Conservation (phyloP, 2,113 vertebrate species). For the Sinocyclocheilus rhinocerous region DNA sequence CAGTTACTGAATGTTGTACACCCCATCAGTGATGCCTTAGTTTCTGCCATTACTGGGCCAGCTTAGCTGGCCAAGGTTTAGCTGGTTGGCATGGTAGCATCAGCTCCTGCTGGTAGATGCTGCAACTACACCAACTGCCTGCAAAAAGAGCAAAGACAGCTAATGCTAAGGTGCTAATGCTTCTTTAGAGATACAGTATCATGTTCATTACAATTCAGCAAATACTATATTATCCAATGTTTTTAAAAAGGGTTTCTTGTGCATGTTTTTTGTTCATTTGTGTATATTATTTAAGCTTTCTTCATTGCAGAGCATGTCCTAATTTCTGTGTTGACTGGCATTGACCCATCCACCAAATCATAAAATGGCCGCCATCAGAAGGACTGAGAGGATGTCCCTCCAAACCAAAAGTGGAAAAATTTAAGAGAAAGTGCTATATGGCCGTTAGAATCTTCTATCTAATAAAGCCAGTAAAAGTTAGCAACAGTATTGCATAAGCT, state of each 20-base stretch:
- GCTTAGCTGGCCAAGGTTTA: not conserved
- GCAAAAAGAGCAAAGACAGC: not conserved
- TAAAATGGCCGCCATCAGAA: conserved; percentile 13
- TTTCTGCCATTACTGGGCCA: not conserved
- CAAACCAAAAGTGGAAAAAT: not conserved
- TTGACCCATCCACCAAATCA: not conserved
- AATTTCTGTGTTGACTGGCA: not conserved
- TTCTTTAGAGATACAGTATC: not conserved
- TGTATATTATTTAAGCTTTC: not conserved
- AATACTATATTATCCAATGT: not conserved
- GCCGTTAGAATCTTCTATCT: not conserved
- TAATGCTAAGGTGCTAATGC: not conserved
- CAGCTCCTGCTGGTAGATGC: not conserved
- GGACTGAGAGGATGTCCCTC: too few relatives aligned
- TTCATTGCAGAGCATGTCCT: not conserved
- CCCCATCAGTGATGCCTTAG: not conserved
- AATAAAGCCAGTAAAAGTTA: not conserved
- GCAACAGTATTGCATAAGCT: not conserved
- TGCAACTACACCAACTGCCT: not conserved
- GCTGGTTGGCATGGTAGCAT: not conserved
- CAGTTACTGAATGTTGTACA: not conserved
- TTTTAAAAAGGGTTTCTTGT: not conserved
- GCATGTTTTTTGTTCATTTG: not conserved
- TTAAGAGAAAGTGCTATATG: not conserved
- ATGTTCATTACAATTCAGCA: too few relatives aligned